Percentiles rank a stretch among this genome's conserved stretches.
These are phyloP conservation scores for Pseudomyrmex pallidus DNA, from an alignment of 1,140 invertebrate species.

Conservation along the genomic window DNA sequence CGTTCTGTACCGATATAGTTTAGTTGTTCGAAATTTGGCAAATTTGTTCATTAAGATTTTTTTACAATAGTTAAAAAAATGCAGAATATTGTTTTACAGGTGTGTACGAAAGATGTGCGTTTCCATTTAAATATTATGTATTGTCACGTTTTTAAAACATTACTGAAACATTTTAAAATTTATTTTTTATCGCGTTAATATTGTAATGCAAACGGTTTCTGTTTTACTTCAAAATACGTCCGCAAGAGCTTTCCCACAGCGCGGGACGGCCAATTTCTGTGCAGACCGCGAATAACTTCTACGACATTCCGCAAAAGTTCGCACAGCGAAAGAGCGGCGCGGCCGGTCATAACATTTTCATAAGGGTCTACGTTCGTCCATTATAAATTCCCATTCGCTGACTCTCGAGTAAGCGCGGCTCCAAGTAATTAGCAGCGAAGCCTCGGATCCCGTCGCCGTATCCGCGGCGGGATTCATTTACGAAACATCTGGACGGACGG, in stretches of 20 bases:
- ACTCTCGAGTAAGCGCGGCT: conserved; percentile 1
- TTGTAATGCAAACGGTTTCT: not conserved
- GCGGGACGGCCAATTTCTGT: conserved; percentile 18
- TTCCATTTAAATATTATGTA: too few species aligned
- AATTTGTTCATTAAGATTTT: too few species aligned
- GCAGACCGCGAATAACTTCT: conserved; percentile 12
- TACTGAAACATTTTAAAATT: not conserved
- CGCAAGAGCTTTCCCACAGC: not conserved
- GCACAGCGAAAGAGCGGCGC: conserved; percentile 13
- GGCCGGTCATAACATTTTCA: conserved; percentile 63
- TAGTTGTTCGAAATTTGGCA: too few species aligned
- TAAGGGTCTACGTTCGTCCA: conserved; percentile 41
- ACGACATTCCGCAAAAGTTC: conserved; percentile 18
- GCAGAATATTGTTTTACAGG: not conserved
- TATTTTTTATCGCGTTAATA: not conserved
- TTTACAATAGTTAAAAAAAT: not conserved
- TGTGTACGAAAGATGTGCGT: too few species aligned
- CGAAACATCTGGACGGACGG: conserved; percentile 82
- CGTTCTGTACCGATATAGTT: too few species aligned
- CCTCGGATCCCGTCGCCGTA: conserved; percentile 35
- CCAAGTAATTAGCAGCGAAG: conserved; percentile 70
- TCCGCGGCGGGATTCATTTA: conserved; percentile 78
- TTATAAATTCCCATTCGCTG: conserved; percentile 47
- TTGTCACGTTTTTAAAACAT: too few species aligned
- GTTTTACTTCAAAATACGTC: not conserved